Percentiles rank a stretch among this genome's conserved stretches.
Evolutionary conservation across 2,888 invertebrate genomes (phyloP).

Genomic region (Drosophila macrospina): DNA sequence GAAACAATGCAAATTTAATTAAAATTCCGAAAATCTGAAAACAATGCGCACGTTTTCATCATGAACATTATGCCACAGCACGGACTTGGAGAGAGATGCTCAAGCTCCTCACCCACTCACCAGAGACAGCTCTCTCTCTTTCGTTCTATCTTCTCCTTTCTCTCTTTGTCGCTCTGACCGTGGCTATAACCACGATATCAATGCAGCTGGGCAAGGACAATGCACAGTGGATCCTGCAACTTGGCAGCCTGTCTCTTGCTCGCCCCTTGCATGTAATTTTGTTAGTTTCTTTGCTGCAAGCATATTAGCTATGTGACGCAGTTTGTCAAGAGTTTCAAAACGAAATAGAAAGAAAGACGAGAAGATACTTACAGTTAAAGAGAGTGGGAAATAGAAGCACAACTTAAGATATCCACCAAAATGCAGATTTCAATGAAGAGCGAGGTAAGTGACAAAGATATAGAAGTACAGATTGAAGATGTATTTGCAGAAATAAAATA

Average conservation of each 20-base stretch:
- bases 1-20: slow-evolving; percentile 76
- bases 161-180: slow-evolving; percentile 40
- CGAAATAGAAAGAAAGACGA: not conserved
- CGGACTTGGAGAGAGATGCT: slow-evolving; percentile 14
- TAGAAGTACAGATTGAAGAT: too few relatives aligned
- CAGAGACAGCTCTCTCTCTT: slow-evolving; percentile 14
- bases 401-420: not conserved
- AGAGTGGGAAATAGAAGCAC: not conserved
- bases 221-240: slow-evolving; percentile 35
- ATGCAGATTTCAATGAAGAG: too few relatives aligned
- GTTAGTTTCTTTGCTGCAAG: slow-evolving; percentile 48
- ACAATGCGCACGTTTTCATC: slow-evolving; percentile 71
- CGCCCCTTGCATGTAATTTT: slow-evolving; percentile 55
- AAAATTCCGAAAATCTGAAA: slow-evolving; percentile 75
- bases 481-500: too few relatives aligned
- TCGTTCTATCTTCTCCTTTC: not conserved
- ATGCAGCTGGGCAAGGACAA: slow-evolving; percentile 62
- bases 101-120: slow-evolving; percentile 20
- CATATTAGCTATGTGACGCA: not conserved
- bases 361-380: not conserved
- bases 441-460: not conserved
- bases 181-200: slow-evolving; percentile 58
- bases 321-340: not conserved
- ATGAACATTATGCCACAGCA: slow-evolving; percentile 66
- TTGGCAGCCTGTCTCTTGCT: slow-evolving; percentile 15